Evolutionary conservation across 2,797 vertebrate genomes (phyloP), one percentile per base, ranked within the genome.

Genomic region (Enteromius radiatus): DNA sequence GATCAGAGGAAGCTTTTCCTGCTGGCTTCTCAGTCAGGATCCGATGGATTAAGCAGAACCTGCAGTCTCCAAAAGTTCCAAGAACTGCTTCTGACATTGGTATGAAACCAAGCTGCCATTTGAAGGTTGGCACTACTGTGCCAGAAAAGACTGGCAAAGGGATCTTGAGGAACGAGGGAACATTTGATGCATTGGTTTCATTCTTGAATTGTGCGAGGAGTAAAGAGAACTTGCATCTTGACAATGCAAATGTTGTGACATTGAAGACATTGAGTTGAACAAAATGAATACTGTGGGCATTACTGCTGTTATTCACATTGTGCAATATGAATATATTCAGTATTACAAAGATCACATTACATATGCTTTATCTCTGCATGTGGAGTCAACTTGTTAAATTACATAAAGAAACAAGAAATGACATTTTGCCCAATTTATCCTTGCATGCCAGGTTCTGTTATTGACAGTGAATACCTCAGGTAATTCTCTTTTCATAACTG

Each of bases 21-120:
- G 56, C 77, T 97, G 85, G 94, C 94, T 0, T 93, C 95, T 71
- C 96, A 96, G 85, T 91, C 96, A 1, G 95, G 92, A 26, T 92
- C 92, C 1, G 92, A 92, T 19, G 90, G 88, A 15, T 61, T 73
- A 54, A 90, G 80, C 81, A 91, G 92, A 5, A 83, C 87, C 82
- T 90, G 86, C n/a, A 92, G 94, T 9, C 92, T 96, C 56, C 93
- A 96, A 85, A 92, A 85, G 2, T 90, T 98, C 89, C 95, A 94
- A 91, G 95, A 90, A 52, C 90, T 97, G 63, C 94, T 98, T 67
- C 87, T 96, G 65, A 91, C 95, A 83, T 93, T 97, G 65, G 89
- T 96, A 56, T 96, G 93, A 92, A 91, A 87, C 43, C 28, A 56
- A 33, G 26, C 9, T 38, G 14, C 28, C 28, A 63, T 31, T 63